Evolutionary conservation across 2,888 invertebrate genomes (phyloP), one percentile per base, ranked within the genome.

Genomic region (Pseudococcus jackbeardsleyi): DNA sequence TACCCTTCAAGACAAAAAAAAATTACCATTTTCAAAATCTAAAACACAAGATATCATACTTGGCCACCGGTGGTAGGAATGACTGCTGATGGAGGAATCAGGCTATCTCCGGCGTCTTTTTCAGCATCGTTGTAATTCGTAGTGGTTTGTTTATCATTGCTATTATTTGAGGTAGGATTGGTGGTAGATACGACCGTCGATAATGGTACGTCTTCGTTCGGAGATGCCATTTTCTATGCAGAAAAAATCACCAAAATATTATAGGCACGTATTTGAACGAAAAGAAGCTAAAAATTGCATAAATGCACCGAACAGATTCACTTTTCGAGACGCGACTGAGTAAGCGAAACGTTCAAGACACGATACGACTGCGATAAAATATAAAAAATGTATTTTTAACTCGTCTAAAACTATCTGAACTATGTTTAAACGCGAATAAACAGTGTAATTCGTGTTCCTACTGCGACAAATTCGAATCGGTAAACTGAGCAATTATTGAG

Each of bases 331-430:
- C 46, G 19, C 79, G 46, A 82, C 79, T 82, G 42, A 42, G 42
- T 42, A 42, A 42, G 7, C 42, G 9, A 79, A 72, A 12, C 33
- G 26, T 22, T 72, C 8, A 26, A 72, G 12, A 39, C 4, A 77
- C 77, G 77, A 33, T 42, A 39, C 9, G 77, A 17, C 39, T 0
- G 42, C 39, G 19, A 77, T 19, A 46, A 17, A 46, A 82, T 17
- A 82, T 79, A 46, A 82, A 82, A 79, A 79, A 3, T 22, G 4
- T 82, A 82, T 82, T 82, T 82, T 19, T 46, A 82, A 82, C 79
- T 82, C 79, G 22, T 22, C n/a, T 17, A 82, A 82, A 82, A 82
- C 64, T 22, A 22, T 64, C 11, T 19, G 46, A 42, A 42, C 79
- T 46, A 19, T 82, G 79, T 77, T 77, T 77, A 42, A 46, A 82